Evolutionary conservation across 2,113 vertebrate species (phyloP).

Genomic region (Bufo gargarizans): DNA sequence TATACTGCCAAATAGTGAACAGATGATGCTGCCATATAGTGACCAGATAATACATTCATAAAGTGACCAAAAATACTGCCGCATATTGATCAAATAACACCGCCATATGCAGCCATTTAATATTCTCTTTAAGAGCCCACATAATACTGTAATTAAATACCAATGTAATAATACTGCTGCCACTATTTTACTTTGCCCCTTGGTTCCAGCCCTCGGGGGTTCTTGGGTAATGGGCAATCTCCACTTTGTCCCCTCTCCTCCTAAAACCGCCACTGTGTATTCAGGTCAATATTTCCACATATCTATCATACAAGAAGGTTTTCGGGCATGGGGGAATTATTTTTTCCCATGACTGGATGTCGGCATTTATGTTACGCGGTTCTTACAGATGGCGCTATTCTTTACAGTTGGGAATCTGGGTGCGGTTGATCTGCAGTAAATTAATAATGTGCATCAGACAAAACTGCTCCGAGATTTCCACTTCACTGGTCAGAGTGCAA

Average conservation of each 20-base stretch:
- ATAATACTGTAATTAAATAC: not conserved
- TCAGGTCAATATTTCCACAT: no score
- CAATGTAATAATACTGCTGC: no score
- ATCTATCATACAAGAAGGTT: no score
- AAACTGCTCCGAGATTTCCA: conserved; percentile 2
- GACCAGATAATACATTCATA: not conserved
- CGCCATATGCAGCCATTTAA: not conserved
- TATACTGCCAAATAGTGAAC: not conserved
- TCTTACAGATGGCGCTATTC: not conserved
- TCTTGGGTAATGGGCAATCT: no score
- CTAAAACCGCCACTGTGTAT: no score
- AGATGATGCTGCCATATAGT: not conserved
- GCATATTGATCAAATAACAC: no score
- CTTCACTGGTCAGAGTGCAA: not conserved
- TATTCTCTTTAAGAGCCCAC: not conserved
- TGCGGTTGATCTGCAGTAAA: conserved; percentile 15
- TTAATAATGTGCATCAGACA: conserved; percentile 1
- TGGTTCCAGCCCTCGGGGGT: no score
- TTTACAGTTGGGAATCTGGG: not conserved
- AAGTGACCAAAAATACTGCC: no score
- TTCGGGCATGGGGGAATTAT: not conserved
- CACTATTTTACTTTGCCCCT: no score
- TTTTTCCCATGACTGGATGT: not conserved
- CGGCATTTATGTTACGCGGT: not conserved
- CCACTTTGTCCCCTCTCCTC: no score